Evolutionary conservation across 2,797 vertebrate species (phyloP), one percentile per base, ranked within the genome.

Genomic region (Acomys russatus): DNA sequence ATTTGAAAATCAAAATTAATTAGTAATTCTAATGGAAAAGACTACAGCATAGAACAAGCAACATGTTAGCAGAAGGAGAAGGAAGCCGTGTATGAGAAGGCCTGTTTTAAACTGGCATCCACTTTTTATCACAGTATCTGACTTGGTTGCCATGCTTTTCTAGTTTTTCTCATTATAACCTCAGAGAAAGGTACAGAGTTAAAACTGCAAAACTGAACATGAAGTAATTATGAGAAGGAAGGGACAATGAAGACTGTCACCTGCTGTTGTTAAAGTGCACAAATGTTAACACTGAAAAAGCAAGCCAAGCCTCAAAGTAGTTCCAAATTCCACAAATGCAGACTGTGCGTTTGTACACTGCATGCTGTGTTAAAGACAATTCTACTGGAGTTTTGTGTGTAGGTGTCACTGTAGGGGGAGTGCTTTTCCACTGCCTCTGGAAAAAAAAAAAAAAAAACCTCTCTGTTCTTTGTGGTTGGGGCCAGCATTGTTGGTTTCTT

Each of bases 181-280:
- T 51, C 33, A 93, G 80, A 88, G 74, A 71, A 91, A 94, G 86
- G 38, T 35, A 54, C 38, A 11, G 44, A 95, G 88, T 86, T 91
- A 92, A 92, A 80, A 94, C n/a, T 92, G 44, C 64, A 96, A 94
- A 92, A 94, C 28, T 38, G 59, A 96, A 86, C 28, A 90, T 82
- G 38, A 94, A 90, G 59, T 63, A 87, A 92, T 54, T 70, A 71
- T 28, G 56, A 71, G 25, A 35, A 49, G 25, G 17, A 30, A 17
- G 9, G 49, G 63, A 8, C 80, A 68, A 80, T 86, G 44, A 94
- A 77, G 88, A 94, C 91, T 71, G 63, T 61, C 61, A 56, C 80
- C 82, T 78, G n/a, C 94, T 82, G 33, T 59, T 17, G 4, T 92
- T 88, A 90, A 92, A 51, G 61, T 8, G 28, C 54, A 95, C 38